Base-by-base conservation (phyloP, 2,888 invertebrate species). In the Cantharis nigra region DNA sequence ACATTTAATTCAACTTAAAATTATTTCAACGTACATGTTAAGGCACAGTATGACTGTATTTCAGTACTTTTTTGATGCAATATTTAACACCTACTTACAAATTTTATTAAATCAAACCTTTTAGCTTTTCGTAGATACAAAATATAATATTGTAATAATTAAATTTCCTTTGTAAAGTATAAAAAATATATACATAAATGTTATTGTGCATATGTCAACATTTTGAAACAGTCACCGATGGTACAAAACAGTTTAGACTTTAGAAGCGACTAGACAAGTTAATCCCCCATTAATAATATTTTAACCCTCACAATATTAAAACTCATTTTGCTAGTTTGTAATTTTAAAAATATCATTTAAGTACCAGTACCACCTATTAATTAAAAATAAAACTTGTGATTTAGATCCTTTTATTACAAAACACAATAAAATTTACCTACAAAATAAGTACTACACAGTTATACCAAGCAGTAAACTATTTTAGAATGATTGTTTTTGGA, bases 1-100 rank as follows among this genome's bases (percentile, higher is more conserved):
- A 64, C 18, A 75, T 75, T n/a, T n/a, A 84, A 83, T 33, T 26
- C 65, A 78, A 75, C 75, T 71, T 63, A 84, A 84, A 84, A 82
- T 77, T 84, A 82, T 86, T 85, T 84, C 86, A 85, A 87, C 85
- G 85, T 85, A 86, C 86, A 85, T 85, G 83, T 81, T 81, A 85
- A 87, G 87, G 87, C 87, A 87, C 87, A 85, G 85, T 83, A 84
- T 87, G 75, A 78, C 78, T 78, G 87, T 87, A 87, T 87, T 87
- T 86, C 87, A 87, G 87, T 87, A 87, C 86, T 85, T 75, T 49
- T 79, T 76, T 78, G 74, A 78, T 78, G 75, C 76, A 78, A 74
- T 69, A 72, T 75, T 76, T 77, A 74, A 49, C 16, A 75, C 77
- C 74, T 77, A 75, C 77, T 72, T 63, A 33, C 33, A 63, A 73